These are phyloP conservation scores for Mus musculus DNA, from an alignment of 2,113 vertebrate species.

Conservation along the genomic window GRCm39 chr2:169545501-169546000, in stretches of 20 bases:
- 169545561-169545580: neutral
- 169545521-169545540: too few relatives aligned
- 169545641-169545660: conserved; percentile 71
- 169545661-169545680: neutral
- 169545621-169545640: conserved; percentile 82
- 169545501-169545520: too few relatives aligned
- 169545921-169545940: neutral
- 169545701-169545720: rapidly evolving
- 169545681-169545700: rapidly evolving
- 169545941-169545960: neutral
- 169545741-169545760: neutral
- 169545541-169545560: too few relatives aligned
- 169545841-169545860: neutral
- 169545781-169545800: neutral
- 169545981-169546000: neutral
- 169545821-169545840: neutral
- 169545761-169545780: neutral
- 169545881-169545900: neutral
- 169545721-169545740: neutral
- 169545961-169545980: neutral
- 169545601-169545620: neutral
- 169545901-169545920: neutral
- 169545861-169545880: rapidly evolving
- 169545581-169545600: neutral
- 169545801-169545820: neutral